Base-by-base conservation (phyloP, 2,797 vertebrate genomes). In the Chelon auratus region DNA sequence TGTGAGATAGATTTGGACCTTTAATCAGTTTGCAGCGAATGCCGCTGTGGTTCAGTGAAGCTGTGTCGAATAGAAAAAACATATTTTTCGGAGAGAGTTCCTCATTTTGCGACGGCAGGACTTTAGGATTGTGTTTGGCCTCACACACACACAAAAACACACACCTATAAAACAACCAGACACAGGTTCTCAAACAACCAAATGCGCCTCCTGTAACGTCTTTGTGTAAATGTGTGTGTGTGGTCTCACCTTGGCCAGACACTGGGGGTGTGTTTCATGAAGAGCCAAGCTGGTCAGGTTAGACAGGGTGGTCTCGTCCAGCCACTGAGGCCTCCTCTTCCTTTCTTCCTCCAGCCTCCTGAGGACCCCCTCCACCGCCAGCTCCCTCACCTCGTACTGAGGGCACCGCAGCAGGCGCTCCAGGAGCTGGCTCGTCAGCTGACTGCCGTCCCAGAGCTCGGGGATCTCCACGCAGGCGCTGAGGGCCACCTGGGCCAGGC, bases 201-300 rank as follows among this genome's bases (percentile, higher is more conserved):
- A 40, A 70, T 51, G 60, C 54, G 69, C 18, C 15, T 50, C 68
- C 7, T 53, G 2, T 50, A 50, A 62, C 39, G 59, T 43, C n/a
- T 78, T 20, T 71, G 4, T 75, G 9, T 51, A 20, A 54, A 37
- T 39, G 18, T 68, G 69, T 78, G 69, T 78, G 87, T 84, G 80
- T 80, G 75, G 68, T 78, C 85, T 90, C 74, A 97, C 98, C 96
- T 95, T 97, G 81, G 95, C 94, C 87, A 97, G 94, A 92, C 96
- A 97, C 77, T 93, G 94, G 20, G 93, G 89, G 87, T 97, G 95
- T 33, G 74, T 93, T 87, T 99, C 98, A 14, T 93, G 94, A 81
- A 96, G 45, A 58, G 93, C 93, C 92, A 96, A 80, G 60, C 75
- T 72, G 68, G 95, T 94, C 68, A 99, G 86, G 59, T 77, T 89